Evolutionary conservation across 2,113 vertebrate species (phyloP).

Genomic region (Coreoperca whiteheadi): DNA sequence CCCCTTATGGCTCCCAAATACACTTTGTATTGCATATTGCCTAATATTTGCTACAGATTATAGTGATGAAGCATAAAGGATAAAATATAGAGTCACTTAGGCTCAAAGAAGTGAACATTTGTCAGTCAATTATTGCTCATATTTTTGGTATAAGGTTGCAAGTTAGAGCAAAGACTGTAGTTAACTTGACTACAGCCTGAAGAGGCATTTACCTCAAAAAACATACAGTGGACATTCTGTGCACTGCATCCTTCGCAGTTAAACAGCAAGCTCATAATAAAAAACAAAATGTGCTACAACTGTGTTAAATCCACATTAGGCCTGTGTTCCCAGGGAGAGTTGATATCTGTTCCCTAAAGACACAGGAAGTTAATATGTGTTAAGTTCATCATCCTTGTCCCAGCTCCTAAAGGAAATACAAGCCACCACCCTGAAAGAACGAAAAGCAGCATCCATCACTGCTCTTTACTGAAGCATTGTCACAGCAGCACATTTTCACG

Average conservation of each 20-base stretch:
- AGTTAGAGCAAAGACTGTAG: background rate
- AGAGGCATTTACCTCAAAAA: background rate
- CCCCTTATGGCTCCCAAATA: background rate
- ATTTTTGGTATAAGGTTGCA: background rate
- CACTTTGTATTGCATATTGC: background rate
- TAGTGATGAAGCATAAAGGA: background rate
- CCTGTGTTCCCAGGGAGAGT: background rate
- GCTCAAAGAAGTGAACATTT: background rate
- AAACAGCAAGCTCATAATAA: background rate
- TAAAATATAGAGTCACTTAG: background rate
- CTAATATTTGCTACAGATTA: background rate
- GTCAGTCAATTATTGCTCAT: too few species aligned
- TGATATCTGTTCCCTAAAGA: constrained; percentile 4
- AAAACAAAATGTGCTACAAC: background rate
- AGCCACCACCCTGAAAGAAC: constrained; percentile 35
- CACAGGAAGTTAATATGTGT: background rate
- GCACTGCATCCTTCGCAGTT: constrained; percentile 9
- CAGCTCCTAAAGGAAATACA: background rate
- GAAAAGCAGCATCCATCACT: background rate
- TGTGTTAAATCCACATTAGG: background rate
- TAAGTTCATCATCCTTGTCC: background rate
- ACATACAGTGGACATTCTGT: background rate
- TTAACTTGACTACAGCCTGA: background rate
- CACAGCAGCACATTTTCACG: background rate
- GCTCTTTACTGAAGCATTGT: background rate